Evolutionary conservation across 2,888 invertebrate genomes (phyloP), one percentile per base, ranked within the genome.

Genomic region (Chymomyza caudatula): DNA sequence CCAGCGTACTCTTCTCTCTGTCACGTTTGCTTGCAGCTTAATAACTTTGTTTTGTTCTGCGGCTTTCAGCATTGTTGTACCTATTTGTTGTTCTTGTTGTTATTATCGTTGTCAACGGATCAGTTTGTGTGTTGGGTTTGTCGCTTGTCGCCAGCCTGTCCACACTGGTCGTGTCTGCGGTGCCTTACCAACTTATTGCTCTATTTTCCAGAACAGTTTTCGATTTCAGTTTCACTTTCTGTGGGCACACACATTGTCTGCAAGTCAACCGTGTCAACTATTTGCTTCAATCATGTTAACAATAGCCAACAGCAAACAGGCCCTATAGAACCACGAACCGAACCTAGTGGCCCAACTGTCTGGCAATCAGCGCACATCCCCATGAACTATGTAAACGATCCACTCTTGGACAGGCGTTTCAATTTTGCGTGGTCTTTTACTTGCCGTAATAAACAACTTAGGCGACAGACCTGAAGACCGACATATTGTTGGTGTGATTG

Each of bases 221-320:
- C 87, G 84, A 85, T 85, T 83, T 83, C 85, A 79, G 87, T 82
- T 83, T 83, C 87, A 85, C 87, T 82, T 82, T 82, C 86, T 66
- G 79, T 60, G 47, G 51, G 54, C 29, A n/a, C n/a, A n/a, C n/a
- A 23, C 15, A 15, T 22, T 54, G 54, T 54, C 29, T 13, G 22
- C 19, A n/a, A 15, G 13, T 22, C 44, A 17, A 22, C 44, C 57
- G 17, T 23, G 49, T 43, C 49, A 29, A 37, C 37, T 22, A 77
- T 77, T 78, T 71, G 81, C 76, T 78, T 85, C 85, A 85, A 81
- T 82, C 85, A 83, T 82, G 85, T 77, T 81, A 81, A 81, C 80
- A 81, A 81, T 76, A 67, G 44, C 67, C 52, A 62, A 49, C 56
- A 65, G 64, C 60, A 52, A 49, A 17, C 71, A 62, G 8, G 19